These are phyloP conservation scores for Prolemur simus DNA, from an alignment of 2,113 vertebrate genomes.

Conservation along the genomic window DNA sequence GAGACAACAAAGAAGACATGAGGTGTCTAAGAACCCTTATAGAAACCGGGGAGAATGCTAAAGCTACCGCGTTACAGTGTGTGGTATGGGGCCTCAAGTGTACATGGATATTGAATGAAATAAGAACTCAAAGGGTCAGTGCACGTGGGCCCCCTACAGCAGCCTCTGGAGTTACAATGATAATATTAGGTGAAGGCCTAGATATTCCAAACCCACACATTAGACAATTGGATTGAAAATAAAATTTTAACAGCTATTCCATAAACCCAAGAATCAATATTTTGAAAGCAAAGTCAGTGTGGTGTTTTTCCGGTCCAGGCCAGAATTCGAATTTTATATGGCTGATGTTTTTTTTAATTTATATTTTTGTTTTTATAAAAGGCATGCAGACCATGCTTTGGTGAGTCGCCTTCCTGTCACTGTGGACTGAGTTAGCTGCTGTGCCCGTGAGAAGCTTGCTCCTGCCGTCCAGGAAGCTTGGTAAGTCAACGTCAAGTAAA, in stretches of 20 bases:
- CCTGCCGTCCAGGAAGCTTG: background rate
- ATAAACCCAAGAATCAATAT: background rate
- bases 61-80: fast-evolving
- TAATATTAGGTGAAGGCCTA: background rate
- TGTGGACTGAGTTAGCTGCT: too few species aligned
- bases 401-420: too few species aligned
- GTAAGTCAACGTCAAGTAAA: too few species aligned
- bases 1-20: too few species aligned
- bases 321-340: background rate
- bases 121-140: background rate
- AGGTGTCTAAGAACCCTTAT: background rate
- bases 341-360: background rate
- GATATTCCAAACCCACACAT: background rate
- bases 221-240: background rate
- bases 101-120: background rate
- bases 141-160: too few species aligned
- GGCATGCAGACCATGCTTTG: background rate
- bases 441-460: too few species aligned
- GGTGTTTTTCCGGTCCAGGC: background rate
- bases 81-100: background rate
- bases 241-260: background rate
- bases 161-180: background rate
- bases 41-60: background rate
- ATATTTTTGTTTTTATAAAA: background rate
- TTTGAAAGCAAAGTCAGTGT: background rate